Conservation (phyloP, 1,140 invertebrate species). For the Micrasema minimum region DNA sequence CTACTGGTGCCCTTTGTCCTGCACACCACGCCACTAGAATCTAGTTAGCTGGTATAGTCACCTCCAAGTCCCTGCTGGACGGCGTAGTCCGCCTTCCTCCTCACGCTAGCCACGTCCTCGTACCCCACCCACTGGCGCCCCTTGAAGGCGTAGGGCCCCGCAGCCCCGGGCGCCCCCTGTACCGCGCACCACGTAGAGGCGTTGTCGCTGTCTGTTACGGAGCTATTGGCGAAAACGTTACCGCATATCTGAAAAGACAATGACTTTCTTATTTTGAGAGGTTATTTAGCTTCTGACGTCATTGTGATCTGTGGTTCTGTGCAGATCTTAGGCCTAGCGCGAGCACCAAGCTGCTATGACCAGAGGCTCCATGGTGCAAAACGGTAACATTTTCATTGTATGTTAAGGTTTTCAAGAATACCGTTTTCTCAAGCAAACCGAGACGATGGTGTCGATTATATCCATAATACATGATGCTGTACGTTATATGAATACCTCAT, state of each 20-base stretch:
- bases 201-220: slow-evolving; percentile 52
- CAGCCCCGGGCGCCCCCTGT: slow-evolving; percentile 79
- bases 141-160: slow-evolving; percentile 89
- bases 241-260: slow-evolving; percentile 69
- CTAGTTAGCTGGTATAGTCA: too few species aligned
- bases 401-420: too few species aligned
- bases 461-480: too few species aligned
- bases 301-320: neutral
- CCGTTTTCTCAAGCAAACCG: too few species aligned
- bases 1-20: slow-evolving; percentile 90
- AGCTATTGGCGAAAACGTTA: neutral
- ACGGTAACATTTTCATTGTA: too few species aligned
- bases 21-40: too few species aligned
- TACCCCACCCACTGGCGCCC: slow-evolving; percentile 94
- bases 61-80: slow-evolving; percentile 79
- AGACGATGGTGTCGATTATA: too few species aligned
- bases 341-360: too few species aligned
- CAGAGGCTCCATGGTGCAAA: too few species aligned
- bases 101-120: slow-evolving; percentile 74
- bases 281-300: neutral
- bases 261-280: neutral
- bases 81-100: slow-evolving; percentile 52
- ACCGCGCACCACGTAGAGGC: slow-evolving; percentile 81
- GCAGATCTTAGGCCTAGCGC: neutral
- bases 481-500: slow-evolving; percentile 72